Conservation (phyloP, 2,888 invertebrate genomes). For the Encarsia formosa region DNA sequence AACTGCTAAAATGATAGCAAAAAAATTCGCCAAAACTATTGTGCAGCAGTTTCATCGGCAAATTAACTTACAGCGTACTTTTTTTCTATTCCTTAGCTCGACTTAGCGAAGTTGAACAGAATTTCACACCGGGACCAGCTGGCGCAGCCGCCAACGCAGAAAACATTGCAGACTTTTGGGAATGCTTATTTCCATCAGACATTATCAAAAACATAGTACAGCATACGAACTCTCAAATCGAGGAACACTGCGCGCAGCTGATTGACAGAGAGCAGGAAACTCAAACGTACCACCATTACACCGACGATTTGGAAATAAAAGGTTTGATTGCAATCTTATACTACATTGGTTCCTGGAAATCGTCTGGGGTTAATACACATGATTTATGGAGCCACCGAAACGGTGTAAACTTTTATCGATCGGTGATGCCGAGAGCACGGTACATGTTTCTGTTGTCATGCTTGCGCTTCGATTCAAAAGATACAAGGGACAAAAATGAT, state of each 20-base stretch:
- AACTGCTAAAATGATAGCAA: no score
- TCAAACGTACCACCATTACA: not conserved
- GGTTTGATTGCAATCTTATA: constrained; percentile 25
- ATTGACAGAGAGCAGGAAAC: not conserved
- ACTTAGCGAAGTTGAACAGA: not conserved
- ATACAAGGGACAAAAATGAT: not conserved
- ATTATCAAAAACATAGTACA: not conserved
- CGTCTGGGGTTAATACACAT: constrained; percentile 10
- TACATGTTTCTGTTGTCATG: constrained; percentile 20
- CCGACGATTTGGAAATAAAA: constrained; percentile 15
- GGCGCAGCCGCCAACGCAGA: not conserved
- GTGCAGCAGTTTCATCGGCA: no score
- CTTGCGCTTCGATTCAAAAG: constrained; percentile 6
- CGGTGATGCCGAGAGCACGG: constrained; percentile 21
- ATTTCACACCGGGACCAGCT: not conserved
- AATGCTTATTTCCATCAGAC: not conserved
- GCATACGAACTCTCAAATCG: not conserved
- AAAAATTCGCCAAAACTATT: no score
- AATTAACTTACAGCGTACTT: no score
- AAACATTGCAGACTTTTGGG: not conserved
- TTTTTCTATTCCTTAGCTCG: no score
- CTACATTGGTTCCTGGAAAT: constrained; percentile 22
- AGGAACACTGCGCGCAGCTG: not conserved
- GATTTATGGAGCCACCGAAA: constrained; percentile 22
- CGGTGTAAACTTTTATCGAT: constrained; percentile 23